phyloP scores from a whole-genome alignment of 1,140 invertebrate genomes.

The Aphis craccivora region DNA sequence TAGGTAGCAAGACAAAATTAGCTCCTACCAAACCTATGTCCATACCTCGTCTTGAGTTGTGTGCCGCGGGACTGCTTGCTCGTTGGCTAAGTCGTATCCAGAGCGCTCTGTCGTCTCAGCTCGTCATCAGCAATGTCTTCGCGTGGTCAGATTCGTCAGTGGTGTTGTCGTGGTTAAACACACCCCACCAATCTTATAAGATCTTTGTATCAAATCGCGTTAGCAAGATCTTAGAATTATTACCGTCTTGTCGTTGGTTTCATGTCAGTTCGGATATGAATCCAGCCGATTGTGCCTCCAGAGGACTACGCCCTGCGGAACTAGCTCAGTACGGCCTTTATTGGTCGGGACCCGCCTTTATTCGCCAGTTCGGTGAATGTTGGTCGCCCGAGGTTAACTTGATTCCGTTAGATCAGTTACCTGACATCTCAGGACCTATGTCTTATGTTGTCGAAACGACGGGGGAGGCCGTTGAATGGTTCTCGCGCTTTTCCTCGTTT shows the following conservation, averaged over 20 bases:
- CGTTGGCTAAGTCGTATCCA: constrained; percentile 61
- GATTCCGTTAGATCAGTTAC: too few species aligned
- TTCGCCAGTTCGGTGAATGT: too few species aligned
- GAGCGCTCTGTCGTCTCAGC: background rate
- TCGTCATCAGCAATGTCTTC: background rate
- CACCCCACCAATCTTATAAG: constrained; percentile 59
- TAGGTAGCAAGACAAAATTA: constrained; percentile 63
- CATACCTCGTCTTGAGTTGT: constrained; percentile 64
- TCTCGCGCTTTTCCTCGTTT: too few species aligned
- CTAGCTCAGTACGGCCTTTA: too few species aligned
- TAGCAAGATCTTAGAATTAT: constrained; percentile 59
- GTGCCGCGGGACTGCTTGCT: constrained; percentile 60
- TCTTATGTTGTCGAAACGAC: too few species aligned
- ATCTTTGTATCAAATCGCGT: constrained; percentile 63
- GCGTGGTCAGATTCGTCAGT: constrained; percentile 43
- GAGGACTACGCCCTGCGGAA: too few species aligned
- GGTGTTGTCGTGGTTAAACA: constrained; percentile 61
- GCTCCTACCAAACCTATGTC: constrained; percentile 64
- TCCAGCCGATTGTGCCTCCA: too few species aligned
- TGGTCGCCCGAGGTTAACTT: too few species aligned
- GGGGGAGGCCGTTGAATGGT: too few species aligned
- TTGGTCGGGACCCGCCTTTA: background rate
- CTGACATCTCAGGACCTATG: too few species aligned
- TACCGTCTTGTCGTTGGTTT: background rate
- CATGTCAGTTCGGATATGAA: background rate